Conservation (phyloP, 2,888 invertebrate genomes). For the Lycaena phlaeas region DNA sequence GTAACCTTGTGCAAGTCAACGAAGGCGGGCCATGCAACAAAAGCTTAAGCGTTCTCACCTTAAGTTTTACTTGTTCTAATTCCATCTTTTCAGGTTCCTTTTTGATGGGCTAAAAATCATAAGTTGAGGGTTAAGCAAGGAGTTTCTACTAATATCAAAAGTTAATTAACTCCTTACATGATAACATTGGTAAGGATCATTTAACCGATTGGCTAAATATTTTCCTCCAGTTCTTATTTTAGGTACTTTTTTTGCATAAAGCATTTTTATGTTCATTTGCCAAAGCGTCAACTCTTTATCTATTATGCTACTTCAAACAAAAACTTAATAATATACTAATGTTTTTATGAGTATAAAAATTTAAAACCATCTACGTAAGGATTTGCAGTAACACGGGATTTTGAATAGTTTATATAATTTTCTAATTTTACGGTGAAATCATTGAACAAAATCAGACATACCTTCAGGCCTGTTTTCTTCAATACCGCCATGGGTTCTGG, state of each 20-base stretch:
- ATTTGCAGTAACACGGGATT: slow-evolving; percentile 4
- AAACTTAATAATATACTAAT: slow-evolving; percentile 5
- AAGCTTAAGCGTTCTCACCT: slow-evolving; percentile 43
- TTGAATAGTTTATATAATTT: background rate
- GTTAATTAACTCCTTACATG: background rate
- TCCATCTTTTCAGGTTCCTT: slow-evolving; percentile 38
- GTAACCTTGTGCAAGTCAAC: background rate
- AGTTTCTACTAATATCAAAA: slow-evolving; percentile 16
- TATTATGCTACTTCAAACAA: slow-evolving; percentile 12
- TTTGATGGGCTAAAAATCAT: slow-evolving; percentile 55
- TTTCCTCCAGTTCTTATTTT: slow-evolving; percentile 3
- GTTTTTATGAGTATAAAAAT: background rate
- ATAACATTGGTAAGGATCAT: background rate
- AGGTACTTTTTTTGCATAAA: slow-evolving; percentile 6
- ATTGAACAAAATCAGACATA: slow-evolving; percentile 20
- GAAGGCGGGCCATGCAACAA: background rate
- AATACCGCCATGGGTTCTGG: slow-evolving; percentile 45
- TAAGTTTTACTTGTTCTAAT: slow-evolving; percentile 53
- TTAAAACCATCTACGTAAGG: background rate
- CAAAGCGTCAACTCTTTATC: slow-evolving; percentile 12
- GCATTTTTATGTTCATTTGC: slow-evolving; percentile 6
- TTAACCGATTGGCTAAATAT: background rate
- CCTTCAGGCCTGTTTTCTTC: slow-evolving; percentile 55
- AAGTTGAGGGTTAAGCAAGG: slow-evolving; percentile 48
- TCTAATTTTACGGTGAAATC: background rate